Evolutionary conservation across 1,140 invertebrate genomes (phyloP), one percentile per base, ranked within the genome.

Genomic region (Reticulitermes speratus): DNA sequence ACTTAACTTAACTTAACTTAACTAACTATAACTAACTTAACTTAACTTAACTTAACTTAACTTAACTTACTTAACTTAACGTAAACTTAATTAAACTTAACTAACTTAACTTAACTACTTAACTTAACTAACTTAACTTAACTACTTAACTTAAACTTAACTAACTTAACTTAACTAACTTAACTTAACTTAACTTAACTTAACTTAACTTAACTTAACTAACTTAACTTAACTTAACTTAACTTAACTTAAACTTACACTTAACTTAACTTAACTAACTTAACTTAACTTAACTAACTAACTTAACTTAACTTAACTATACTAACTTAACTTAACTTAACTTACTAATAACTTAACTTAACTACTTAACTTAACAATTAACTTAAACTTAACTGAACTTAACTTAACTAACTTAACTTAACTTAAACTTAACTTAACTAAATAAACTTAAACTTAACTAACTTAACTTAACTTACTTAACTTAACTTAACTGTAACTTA

Each of bases 1-100:
- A n/a, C n/a, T n/a, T n/a, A 88, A 88, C 88, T 87, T 85, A 88
- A 89, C 88, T 88, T 87, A 89, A 89, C 89, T 87, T 83, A 88
- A 89, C 87, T 87, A 84, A 88, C 88, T 86, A 86, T 86, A 88
- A 88, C 88, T 86, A n/a, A n/a, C n/a, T n/a, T n/a, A n/a, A n/a
- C n/a, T 87, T 81, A n/a, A 88, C 87, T 88, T 81, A 88, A 88
- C 87, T 85, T 65, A 87, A 88, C 85, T 83, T 83, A 89, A 84
- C 86, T 86, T 86, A 89, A 88, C 86, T 81, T 87, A 89, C 87
- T 87, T 88, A 89, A 87, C 84, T 88, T 87, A 89, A 87, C 87
- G 88, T 88, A n/a, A 89, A 86, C 87, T 69, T 89, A 90, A 88
- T 87, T 87, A 85, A 88, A 84, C 83, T 25, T 84, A 84, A 38